A percentile compares a stretch with the other conserved stretches of the same genome.
These are phyloP conservation scores for Formicarius rufipectus DNA, from an alignment of 2,113 vertebrate genomes.

Conservation along the genomic window DNA sequence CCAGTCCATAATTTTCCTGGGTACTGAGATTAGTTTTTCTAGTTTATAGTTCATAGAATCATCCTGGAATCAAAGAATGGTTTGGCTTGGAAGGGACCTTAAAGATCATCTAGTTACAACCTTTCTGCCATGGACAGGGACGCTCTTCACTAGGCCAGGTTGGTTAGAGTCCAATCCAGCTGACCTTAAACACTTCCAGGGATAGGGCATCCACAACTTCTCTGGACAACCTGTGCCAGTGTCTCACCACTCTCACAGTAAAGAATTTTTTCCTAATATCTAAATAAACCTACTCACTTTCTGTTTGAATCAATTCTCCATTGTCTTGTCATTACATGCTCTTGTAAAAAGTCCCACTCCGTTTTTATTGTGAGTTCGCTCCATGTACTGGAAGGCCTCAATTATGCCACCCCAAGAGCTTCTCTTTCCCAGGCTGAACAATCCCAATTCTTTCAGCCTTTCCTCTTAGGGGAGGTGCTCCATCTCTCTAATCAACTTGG, in stretches of 20 bases:
- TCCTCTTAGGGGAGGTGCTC: not conserved
- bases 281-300: not conserved
- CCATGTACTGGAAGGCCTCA: not conserved
- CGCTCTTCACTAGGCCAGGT: not conserved
- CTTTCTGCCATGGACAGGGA: not conserved
- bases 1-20: not conserved
- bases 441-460: not conserved
- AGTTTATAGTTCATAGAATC: not conserved
- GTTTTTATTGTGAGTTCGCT: not conserved
- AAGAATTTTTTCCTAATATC: not conserved
- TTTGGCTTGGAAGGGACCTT: not conserved
- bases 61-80: not conserved
- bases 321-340: not conserved
- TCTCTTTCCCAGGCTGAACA: not conserved
- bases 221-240: not conserved
- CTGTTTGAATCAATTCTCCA: not conserved
- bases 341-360: not conserved
- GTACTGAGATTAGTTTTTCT: not conserved
- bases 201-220: not conserved
- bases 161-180: not conserved
- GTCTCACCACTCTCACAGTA: not conserved
- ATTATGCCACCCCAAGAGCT: not conserved
- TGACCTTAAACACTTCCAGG: not conserved
- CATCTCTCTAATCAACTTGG: not conserved
- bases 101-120: not conserved